Conservation (phyloP, 1,140 invertebrate species). For the Tetramorium parvispinum region DNA sequence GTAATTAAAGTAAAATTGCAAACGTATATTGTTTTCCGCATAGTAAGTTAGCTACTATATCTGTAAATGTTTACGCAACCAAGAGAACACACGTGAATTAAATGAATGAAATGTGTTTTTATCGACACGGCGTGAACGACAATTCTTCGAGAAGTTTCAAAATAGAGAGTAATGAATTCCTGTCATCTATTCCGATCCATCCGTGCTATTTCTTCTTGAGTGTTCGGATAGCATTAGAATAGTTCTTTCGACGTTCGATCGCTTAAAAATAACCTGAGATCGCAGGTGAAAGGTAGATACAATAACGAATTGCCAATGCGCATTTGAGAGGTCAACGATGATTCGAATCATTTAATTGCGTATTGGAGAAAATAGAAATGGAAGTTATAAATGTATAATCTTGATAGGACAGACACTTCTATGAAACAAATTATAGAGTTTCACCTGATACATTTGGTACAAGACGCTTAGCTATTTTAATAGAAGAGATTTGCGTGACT, state of each 20-base stretch:
- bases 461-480: background rate
- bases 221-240: conserved; percentile 44
- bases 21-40: background rate
- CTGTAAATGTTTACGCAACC: background rate
- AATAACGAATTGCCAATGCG: background rate
- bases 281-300: conserved; percentile 12
- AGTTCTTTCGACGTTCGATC: conserved; percentile 27
- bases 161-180: conserved; percentile 19
- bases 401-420: background rate
- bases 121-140: background rate
- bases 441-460: background rate
- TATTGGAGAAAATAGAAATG: background rate
- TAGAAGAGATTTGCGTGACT: background rate
- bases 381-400: background rate
- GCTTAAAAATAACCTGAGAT: conserved; percentile 57
- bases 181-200: conserved; percentile 26
- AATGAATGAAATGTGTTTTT: conserved; percentile 4
- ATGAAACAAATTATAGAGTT: background rate
- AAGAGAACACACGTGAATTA: background rate
- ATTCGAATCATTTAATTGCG: background rate
- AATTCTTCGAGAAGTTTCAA: conserved; percentile 56
- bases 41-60: background rate
- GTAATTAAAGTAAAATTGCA: background rate
- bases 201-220: conserved; percentile 39
- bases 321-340: conserved; percentile 4